These are phyloP conservation scores for Anagyrus pseudococci DNA, from an alignment of 2,888 invertebrate genomes.

Conservation along the genomic window DNA sequence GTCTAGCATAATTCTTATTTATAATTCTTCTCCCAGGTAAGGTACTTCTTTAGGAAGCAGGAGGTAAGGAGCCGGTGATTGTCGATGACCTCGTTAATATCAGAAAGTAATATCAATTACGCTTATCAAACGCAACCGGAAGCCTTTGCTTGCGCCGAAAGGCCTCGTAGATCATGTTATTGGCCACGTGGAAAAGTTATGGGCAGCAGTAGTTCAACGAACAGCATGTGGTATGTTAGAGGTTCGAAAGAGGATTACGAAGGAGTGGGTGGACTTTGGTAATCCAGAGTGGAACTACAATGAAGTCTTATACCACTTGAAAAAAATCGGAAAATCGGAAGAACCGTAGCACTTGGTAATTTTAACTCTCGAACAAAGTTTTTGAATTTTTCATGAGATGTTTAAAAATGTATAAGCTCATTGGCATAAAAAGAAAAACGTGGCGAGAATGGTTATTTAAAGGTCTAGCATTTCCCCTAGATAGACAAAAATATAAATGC, in stretches of 20 bases:
- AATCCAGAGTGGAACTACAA: conserved; percentile 4
- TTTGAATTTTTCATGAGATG: not conserved
- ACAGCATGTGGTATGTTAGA: conserved; percentile 16
- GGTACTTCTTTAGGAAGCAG: conserved; percentile 27
- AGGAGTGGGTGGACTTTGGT: conserved; percentile 7
- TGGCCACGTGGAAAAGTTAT: conserved; percentile 26
- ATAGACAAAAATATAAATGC: conserved; percentile 3
- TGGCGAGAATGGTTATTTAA: conserved; percentile 13
- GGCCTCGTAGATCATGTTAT: not conserved
- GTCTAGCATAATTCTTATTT: not conserved
- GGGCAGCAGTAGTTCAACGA: conserved; percentile 19
- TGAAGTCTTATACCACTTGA: conserved; percentile 10
- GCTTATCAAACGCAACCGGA: conserved; percentile 14
- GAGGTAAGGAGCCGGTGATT: conserved; percentile 23
- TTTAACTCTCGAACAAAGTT: not conserved
- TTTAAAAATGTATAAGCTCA: not conserved
- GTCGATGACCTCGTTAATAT: not conserved
- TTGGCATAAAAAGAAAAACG: not conserved
- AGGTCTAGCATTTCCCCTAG: not conserved
- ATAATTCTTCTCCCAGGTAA: too few species aligned
- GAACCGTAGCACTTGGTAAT: not conserved
- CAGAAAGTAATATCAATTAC: conserved; percentile 6
- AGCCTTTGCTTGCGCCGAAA: not conserved
- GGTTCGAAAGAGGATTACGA: conserved; percentile 12
- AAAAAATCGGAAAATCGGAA: conserved; percentile 6